Conservation (phyloP, 2,113 vertebrate genomes). For the Oceanites oceanicus region DNA sequence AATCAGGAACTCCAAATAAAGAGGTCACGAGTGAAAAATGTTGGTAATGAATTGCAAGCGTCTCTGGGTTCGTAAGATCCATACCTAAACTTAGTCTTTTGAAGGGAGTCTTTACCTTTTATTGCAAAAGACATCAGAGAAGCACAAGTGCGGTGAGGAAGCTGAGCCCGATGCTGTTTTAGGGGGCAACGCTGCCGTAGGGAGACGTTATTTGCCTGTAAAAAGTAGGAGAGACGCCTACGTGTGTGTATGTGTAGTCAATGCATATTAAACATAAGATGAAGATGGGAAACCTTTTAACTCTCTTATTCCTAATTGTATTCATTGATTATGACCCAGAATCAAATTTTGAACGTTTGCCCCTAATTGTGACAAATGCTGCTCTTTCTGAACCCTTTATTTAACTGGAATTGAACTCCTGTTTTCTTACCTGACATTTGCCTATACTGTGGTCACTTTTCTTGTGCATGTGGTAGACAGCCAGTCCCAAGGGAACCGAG, state of each 20-base stretch:
- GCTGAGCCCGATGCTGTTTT: background rate
- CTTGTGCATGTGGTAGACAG: background rate
- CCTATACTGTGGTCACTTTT: fast-evolving
- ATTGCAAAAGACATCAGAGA: background rate
- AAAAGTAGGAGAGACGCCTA: background rate
- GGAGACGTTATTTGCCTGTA: background rate
- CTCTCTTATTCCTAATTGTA: background rate
- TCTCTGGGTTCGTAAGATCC: background rate
- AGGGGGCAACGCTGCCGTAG: background rate
- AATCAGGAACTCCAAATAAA: slow-evolving; percentile 38
- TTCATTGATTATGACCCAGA: background rate
- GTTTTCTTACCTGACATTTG: background rate
- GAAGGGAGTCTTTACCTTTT: background rate
- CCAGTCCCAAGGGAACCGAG: background rate
- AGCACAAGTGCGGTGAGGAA: background rate
- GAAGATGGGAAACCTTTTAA: background rate
- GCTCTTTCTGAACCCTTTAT: background rate
- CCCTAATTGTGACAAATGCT: background rate
- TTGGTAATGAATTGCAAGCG: slow-evolving; percentile 11
- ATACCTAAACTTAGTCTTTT: background rate
- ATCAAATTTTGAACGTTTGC: background rate
- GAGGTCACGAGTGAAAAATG: slow-evolving; percentile 37
- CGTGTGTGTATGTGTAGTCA: fast-evolving
- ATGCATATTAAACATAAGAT: fast-evolving
- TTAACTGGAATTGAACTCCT: background rate